These are phyloP conservation scores for Spodoptera exigua DNA, from an alignment of 2,888 invertebrate genomes.

Conservation along the genomic window DNA sequence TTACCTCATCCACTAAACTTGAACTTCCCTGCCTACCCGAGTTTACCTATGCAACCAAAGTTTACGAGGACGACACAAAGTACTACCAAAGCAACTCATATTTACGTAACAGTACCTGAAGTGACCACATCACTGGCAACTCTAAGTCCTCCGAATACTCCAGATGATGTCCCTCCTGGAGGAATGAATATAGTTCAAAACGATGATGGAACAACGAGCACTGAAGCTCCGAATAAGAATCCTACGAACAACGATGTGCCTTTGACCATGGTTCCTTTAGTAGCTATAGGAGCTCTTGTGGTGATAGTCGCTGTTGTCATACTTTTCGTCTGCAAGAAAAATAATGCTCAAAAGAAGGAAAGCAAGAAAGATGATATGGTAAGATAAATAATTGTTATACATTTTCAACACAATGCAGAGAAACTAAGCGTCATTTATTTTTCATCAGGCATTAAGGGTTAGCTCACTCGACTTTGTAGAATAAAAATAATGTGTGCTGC, in stretches of 20 bases:
- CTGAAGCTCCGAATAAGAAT: constrained; percentile 75
- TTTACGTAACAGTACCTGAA: constrained; percentile 76
- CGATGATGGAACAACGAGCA: constrained; percentile 68
- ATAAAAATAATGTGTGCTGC: too few species aligned
- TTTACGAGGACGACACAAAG: constrained; percentile 68
- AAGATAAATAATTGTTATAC: constrained; percentile 49
- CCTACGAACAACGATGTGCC: constrained; percentile 87
- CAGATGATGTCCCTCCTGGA: constrained; percentile 69
- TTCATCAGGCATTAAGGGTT: too few species aligned
- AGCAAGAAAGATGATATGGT: constrained; percentile 94
- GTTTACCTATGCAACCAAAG: constrained; percentile 62
- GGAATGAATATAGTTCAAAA: constrained; percentile 63
- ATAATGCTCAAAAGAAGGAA: constrained; percentile 90
- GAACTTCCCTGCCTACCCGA: constrained; percentile 65
- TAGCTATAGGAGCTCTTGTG: constrained; percentile 92
- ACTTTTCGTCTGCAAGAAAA: constrained; percentile 92
- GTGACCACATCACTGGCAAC: constrained; percentile 67
- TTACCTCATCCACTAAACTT: constrained; percentile 74
- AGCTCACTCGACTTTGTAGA: too few species aligned
- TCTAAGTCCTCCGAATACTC: constrained; percentile 68
- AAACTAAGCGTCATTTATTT: too few species aligned
- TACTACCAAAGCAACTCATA: constrained; percentile 75
- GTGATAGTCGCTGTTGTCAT: constrained; percentile 91
- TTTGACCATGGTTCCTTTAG: constrained; percentile 92
- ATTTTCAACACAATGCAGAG: too few species aligned